These are phyloP conservation scores for Cantharis rufa DNA, from an alignment of 2,888 invertebrate genomes.

Conservation along the genomic window DNA sequence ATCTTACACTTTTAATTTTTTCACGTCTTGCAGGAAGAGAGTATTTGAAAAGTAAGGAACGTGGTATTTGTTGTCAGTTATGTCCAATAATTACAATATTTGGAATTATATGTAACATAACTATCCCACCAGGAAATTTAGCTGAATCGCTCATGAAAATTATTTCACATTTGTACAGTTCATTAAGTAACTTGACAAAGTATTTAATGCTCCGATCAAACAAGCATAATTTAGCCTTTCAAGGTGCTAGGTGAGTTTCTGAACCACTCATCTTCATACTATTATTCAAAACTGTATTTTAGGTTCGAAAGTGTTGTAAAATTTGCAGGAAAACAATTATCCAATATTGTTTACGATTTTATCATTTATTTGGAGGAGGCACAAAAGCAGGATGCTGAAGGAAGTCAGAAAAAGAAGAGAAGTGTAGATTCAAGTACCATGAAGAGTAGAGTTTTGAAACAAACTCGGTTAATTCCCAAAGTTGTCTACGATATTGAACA, in stretches of 20 bases:
- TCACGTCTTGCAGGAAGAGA: conserved; percentile 50
- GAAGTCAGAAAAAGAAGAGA: conserved; percentile 45
- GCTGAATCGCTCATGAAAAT: conserved; percentile 63
- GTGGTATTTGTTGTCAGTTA: conserved; percentile 63
- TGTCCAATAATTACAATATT: conserved; percentile 60
- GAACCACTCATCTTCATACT: not conserved
- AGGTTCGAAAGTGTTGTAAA: conserved; percentile 64
- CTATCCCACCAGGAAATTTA: conserved; percentile 58
- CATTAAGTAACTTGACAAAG: conserved; percentile 62
- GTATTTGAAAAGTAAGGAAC: conserved; percentile 59
- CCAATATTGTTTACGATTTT: conserved; percentile 61
- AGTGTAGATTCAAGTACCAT: conserved; percentile 42
- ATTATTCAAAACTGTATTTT: conserved; percentile 6
- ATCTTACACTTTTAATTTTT: not conserved
- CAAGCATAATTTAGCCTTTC: conserved; percentile 56
- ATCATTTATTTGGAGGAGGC: conserved; percentile 63
- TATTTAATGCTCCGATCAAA: conserved; percentile 62
- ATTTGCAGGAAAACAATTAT: conserved; percentile 63
- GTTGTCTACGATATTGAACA: conserved; percentile 68
- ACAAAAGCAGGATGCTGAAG: conserved; percentile 48
- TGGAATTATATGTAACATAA: conserved; percentile 58
- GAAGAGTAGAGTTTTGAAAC: conserved; percentile 61
- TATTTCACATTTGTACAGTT: conserved; percentile 60
- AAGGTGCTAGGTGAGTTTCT: conserved; percentile 56
- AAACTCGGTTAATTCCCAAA: conserved; percentile 67